Base-by-base conservation (phyloP, 2,888 invertebrate genomes). In the Athalia rosae region DNA sequence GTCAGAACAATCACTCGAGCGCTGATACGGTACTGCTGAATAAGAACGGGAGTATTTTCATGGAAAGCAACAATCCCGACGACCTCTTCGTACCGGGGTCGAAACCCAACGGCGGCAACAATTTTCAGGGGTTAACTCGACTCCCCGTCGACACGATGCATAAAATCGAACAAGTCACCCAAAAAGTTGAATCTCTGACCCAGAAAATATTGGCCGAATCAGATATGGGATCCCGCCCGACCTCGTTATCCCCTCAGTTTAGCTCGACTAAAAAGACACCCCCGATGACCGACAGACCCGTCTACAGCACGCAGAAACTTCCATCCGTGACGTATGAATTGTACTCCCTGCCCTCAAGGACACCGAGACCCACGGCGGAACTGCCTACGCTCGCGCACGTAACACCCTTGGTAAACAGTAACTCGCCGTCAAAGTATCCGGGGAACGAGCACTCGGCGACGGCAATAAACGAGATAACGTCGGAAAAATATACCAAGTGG, bases 21-120 rank as follows among this genome's bases (percentile, higher is more conserved):
- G 85, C 83, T 2, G 91, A 91, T 47, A 91, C 91, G 7, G 88
- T 91, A 76, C 83, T 91, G 5, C 79, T 91, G 4, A 89, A 91
- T 79, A 88, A 88, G 79, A 91, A 91, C 77, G 91, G 91, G 0
- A 88, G 89, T 2, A 82, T 84, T 3, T 86, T 91, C 7, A 83
- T 89, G 53, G 90, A 91, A 79, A 83, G 86, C 4, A 81, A 90
- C 67, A 88, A 89, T 81, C 91, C 91, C 1, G 90, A 91, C 66
- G 90, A 91, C 64, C 79, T 90, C 5, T 89, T 89, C 63, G 85
- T 84, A 50, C 88, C 89, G 67, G 64, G n/a, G 76, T 62, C 50
- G 6, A 61, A 48, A 79, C 69, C 50, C 45, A 69, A 59, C 13
- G 2, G 13, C 15, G 45, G 59, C 73, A 77, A 13, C 41, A 73